Evolutionary conservation across 1,140 invertebrate species (phyloP).

Genomic region (Panagrolaimus sp.): DNA sequence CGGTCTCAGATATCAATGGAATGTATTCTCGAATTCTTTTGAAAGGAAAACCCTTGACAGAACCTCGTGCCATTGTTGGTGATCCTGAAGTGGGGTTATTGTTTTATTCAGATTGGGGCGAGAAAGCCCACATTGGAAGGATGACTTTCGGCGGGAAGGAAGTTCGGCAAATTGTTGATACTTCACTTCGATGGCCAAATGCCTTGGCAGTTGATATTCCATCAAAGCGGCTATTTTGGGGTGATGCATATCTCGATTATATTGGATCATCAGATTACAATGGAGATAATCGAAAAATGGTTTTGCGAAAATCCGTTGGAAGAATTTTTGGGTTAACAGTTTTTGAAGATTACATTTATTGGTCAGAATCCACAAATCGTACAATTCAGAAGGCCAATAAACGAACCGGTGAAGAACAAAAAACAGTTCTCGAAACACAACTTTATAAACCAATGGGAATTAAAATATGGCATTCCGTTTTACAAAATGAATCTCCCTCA

Average conservation of each 20-base stretch:
- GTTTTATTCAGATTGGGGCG: constrained; percentile 64
- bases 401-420: constrained; percentile 8
- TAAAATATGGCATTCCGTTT: constrained; percentile 2
- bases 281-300: constrained; percentile 12
- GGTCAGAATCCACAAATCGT: constrained; percentile 11
- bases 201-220: constrained; percentile 64
- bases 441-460: constrained; percentile 14
- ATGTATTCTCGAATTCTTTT: constrained; percentile 64
- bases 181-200: constrained; percentile 64
- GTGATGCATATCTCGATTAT: constrained; percentile 66
- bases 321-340: constrained; percentile 7
- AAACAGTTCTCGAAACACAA: background rate
- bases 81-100: constrained; percentile 66
- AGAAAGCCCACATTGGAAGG: constrained; percentile 60
- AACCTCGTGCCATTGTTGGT: constrained; percentile 69
- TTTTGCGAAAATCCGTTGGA: constrained; percentile 2
- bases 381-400: constrained; percentile 9
- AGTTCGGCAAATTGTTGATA: constrained; percentile 58
- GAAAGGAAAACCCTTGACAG: constrained; percentile 62
- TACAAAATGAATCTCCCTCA: background rate
- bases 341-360: constrained; percentile 15
- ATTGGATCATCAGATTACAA: constrained; percentile 63
- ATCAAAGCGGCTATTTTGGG: constrained; percentile 64
- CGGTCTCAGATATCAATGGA: constrained; percentile 66
- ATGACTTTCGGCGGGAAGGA: constrained; percentile 64